A percentile compares a stretch with the other conserved stretches of the same genome.
Evolutionary conservation across 2,113 vertebrate genomes (phyloP).

Genomic region (Hyla sarda): DNA sequence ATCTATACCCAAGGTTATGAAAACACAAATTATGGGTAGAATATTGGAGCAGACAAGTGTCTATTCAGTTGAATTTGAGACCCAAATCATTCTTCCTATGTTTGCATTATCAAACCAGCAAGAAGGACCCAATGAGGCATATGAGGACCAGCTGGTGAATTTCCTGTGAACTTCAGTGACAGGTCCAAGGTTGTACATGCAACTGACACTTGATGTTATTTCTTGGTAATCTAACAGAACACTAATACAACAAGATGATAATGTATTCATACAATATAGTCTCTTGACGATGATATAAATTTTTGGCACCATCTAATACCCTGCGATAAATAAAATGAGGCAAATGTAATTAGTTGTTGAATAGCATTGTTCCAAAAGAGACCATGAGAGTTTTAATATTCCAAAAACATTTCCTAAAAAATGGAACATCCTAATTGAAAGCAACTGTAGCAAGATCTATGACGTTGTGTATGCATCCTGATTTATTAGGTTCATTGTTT

Average conservation of each 20-base stretch:
- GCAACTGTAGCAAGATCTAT: neutral
- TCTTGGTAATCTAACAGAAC: neutral
- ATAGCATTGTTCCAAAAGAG: conserved; percentile 4
- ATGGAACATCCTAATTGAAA: neutral
- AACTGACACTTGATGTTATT: conserved; percentile 12
- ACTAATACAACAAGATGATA: neutral
- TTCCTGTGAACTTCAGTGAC: neutral
- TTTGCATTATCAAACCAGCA: neutral
- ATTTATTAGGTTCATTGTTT: neutral
- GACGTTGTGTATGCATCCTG: neutral
- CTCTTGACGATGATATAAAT: neutral
- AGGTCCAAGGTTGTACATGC: neutral
- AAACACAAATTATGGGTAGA: neutral
- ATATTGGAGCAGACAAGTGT: conserved; percentile 7
- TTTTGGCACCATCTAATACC: neutral
- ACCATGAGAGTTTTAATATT: neutral
- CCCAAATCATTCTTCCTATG: neutral
- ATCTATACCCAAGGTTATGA: neutral
- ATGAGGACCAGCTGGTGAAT: neutral
- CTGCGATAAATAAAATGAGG: neutral
- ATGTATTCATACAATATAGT: neutral
- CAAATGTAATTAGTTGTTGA: conserved; percentile 1
- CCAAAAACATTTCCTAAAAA: neutral
- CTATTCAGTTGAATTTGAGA: neutral
- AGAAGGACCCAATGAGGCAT: conserved; percentile 23